Conservation (phyloP, 2,888 invertebrate species). For the Piscicola geometra region DNA sequence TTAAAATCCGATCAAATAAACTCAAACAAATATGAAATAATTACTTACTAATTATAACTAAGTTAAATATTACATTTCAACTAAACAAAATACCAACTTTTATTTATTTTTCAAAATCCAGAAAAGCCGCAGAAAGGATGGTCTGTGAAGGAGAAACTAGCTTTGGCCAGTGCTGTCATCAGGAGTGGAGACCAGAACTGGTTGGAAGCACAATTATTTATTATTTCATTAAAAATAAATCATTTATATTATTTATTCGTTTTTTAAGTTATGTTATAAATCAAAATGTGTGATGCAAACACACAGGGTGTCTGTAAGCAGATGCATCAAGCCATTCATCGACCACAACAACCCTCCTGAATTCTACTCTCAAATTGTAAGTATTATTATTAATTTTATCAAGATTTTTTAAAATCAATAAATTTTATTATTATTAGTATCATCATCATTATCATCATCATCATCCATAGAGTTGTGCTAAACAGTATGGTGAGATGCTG, state of each 20-base stretch:
- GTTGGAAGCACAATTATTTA: constrained; percentile 51
- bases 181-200: constrained; percentile 82
- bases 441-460: neutral
- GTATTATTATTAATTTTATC: neutral
- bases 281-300: too few species aligned
- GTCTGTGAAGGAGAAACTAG: constrained; percentile 77
- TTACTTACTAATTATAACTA: too few species aligned
- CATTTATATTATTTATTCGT: too few species aligned
- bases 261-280: too few species aligned
- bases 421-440: neutral
- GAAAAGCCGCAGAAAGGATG: constrained; percentile 67
- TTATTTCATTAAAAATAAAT: too few species aligned
- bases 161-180: constrained; percentile 77
- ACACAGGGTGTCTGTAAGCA: constrained; percentile 74
- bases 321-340: constrained; percentile 71
- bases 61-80: too few species aligned
- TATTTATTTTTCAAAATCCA: too few species aligned
- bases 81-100: too few species aligned
- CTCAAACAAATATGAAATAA: too few species aligned
- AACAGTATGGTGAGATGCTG: constrained; percentile 76
- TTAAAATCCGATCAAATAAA: too few species aligned
- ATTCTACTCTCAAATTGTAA: constrained; percentile 78
- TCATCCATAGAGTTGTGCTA: constrained; percentile 67
- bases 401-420: neutral
- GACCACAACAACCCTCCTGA: constrained; percentile 72